Evolutionary conservation across 2,888 invertebrate species (phyloP).

Genomic region (Acronicta aceris): DNA sequence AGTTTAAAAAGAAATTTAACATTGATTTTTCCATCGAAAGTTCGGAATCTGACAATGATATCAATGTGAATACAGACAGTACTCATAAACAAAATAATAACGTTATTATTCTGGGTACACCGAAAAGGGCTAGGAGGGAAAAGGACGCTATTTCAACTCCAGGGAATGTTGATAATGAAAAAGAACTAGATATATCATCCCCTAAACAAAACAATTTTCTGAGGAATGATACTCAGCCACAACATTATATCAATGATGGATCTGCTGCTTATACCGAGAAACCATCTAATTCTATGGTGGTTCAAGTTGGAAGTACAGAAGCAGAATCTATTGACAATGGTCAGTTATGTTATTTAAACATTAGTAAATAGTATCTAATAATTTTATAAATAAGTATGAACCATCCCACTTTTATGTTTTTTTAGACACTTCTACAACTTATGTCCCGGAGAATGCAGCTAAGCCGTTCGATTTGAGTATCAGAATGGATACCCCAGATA

Average conservation of each 20-base stretch:
- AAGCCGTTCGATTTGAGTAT: conserved; percentile 48
- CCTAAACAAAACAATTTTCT: conserved; percentile 6
- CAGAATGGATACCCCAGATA: conserved; percentile 64
- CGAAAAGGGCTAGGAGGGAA: conserved; percentile 52
- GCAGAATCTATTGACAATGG: conserved; percentile 60
- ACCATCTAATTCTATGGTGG: conserved; percentile 66
- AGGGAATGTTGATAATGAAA: conserved; percentile 3
- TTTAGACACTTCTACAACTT: conserved; percentile 73
- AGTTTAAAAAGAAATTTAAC: conserved; percentile 71
- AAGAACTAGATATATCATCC: conserved; percentile 2
- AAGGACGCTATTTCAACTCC: conserved; percentile 1
- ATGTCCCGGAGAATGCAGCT: conserved; percentile 60
- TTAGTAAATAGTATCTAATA: conserved; percentile 4
- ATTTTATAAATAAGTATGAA: conserved; percentile 8
- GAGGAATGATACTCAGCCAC: conserved; percentile 7
- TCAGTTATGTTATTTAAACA: conserved; percentile 9
- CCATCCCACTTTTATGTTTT: conserved; percentile 8
- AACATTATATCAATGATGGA: conserved; percentile 22
- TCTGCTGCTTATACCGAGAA: conserved; percentile 22
- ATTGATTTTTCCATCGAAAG: conserved; percentile 70
- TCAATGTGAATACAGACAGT: conserved; percentile 16
- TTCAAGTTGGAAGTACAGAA: conserved; percentile 68
- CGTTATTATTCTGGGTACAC: conserved; percentile 64
- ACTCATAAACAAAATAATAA: conserved; percentile 53
- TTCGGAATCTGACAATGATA: conserved; percentile 66